Base-by-base conservation (phyloP, 2,113 vertebrate species). In the Tachysurus vachellii region DNA sequence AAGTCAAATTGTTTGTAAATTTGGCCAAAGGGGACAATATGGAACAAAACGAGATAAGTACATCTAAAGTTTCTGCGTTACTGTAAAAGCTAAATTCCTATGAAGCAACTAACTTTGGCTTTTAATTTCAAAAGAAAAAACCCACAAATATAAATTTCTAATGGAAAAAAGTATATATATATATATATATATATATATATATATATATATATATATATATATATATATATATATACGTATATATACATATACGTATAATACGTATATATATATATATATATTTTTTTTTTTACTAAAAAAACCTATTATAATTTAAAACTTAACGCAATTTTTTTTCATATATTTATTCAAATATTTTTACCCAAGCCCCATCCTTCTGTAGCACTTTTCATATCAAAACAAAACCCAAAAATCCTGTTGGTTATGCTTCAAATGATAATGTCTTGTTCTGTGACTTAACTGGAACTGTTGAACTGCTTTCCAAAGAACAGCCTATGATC, bases 401-500 rank as follows among this genome's bases (percentile, higher is more conserved):
- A 26, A 54, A 28, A 1, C 47, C 17, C 2, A 79, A 36, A 19
- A 66, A 16, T 80, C 42, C 44, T 17, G 23, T 76, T 53, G 23
- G 26, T 47, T 85, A 21, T 77, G 56, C 3, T 28, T 17, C 76
- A 77, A 64, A 47, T 77, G 56, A 77, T 44, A 31, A 42, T n/a
- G 44, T 61, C 59, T 61, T 31, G n/a, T 53, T 11, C 8, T 50
- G 14, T 73, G 56, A 53, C 42, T 87, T 87, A 71, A n/a, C 28
- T 83, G 86, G 80, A 87, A 87, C 66, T 73, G 26, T 73, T 86
- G 14, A 71, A 31, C 36, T 23, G 28, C 10, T 47, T 87, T 87
- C 85, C 56, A n/a, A 82, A 56, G 85, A 87, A 87, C 53, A n/a
- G 0, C 42, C 31, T 36, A n/a, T 26, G 59, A 44, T 36, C 4